Evolutionary conservation across 2,888 invertebrate species (phyloP).

Genomic region (Hirtodrosophila duncani): DNA sequence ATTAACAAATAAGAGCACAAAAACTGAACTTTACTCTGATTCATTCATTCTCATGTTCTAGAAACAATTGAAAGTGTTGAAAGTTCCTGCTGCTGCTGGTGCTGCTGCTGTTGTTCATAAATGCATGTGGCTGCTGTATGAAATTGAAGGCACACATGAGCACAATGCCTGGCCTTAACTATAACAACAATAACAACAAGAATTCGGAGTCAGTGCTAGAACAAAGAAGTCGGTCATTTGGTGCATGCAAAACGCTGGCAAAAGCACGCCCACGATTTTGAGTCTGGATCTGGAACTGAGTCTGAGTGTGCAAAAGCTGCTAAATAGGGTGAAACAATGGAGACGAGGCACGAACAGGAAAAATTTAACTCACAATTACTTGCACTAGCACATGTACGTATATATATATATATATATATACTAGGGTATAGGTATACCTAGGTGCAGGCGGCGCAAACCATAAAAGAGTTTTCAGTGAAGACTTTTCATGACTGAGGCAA

Average conservation of each 20-base stretch:
- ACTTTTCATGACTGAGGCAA: too few species aligned
- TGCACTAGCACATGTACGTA: constrained; percentile 23
- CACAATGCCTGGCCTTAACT: constrained; percentile 5
- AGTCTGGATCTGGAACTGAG: too few species aligned
- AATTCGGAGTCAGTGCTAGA: constrained; percentile 24
- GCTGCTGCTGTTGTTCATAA: constrained; percentile 15
- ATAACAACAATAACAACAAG: constrained; percentile 9
- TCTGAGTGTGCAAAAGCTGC: constrained; percentile 41
- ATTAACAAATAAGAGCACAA: background rate
- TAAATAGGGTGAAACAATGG: constrained; percentile 41
- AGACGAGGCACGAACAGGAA: constrained; percentile 4
- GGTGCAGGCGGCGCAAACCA: constrained; percentile 10
- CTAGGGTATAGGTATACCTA: background rate
- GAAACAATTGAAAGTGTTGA: constrained; percentile 50
- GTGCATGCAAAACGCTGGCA: constrained; percentile 45
- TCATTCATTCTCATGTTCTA: constrained; percentile 27
- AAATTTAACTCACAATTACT: constrained; percentile 13
- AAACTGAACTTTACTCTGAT: constrained; percentile 19
- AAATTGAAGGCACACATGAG: constrained; percentile 23
- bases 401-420: constrained; percentile 14
- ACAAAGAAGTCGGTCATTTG: constrained; percentile 61
- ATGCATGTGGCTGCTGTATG: constrained; percentile 32
- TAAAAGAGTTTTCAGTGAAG: background rate
- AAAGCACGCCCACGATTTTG: constrained; percentile 39
- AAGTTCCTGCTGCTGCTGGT: constrained; percentile 11